phyloP scores from a whole-genome alignment of 1,140 invertebrate genomes.

The Drosophila kepulauana region DNA sequence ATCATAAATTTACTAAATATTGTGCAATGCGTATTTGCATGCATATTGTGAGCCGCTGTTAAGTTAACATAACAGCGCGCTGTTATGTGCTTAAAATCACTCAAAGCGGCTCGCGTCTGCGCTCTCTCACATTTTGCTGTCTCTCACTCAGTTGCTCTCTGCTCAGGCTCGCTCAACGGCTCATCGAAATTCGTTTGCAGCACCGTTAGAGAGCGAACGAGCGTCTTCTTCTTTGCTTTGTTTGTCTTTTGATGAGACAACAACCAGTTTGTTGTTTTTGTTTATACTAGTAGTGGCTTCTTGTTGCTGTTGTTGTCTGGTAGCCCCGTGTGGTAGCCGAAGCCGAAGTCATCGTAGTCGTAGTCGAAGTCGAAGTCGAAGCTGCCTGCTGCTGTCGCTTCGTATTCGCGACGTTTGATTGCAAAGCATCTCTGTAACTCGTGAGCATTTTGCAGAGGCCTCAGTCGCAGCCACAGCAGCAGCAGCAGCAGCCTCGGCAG shows the following conservation, averaged over 20 bases:
- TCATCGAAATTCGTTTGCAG: conserved; percentile 35
- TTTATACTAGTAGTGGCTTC: conserved; percentile 71
- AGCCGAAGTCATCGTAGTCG: conserved; percentile 29
- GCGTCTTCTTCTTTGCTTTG: conserved; percentile 68
- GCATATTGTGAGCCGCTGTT: conserved; percentile 9
- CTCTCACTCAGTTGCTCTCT: not conserved
- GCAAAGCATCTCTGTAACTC: conserved; percentile 63
- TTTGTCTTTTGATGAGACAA: conserved; percentile 63
- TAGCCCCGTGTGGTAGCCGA: conserved; percentile 49
- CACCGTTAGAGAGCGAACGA: conserved; percentile 66
- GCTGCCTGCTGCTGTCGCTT: conserved; percentile 40
- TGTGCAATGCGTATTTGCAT: not conserved
- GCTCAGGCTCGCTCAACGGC: conserved; percentile 16
- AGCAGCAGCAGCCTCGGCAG: conserved; percentile 11
- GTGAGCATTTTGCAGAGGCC: conserved; percentile 49
- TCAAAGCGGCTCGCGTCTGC: conserved; percentile 43
- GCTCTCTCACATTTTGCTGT: not conserved
- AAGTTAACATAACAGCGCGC: conserved; percentile 30
- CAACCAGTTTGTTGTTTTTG: conserved; percentile 81
- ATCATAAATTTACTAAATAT: not conserved
- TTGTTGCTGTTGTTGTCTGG: conserved; percentile 34
- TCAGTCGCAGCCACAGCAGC: conserved; percentile 22
- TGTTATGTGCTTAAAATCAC: conserved; percentile 62
- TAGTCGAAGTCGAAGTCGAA: conserved; percentile 45
- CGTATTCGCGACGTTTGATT: conserved; percentile 64